Evolutionary conservation across 2,113 vertebrate genomes (phyloP).

Genomic region (Riparia riparia): DNA sequence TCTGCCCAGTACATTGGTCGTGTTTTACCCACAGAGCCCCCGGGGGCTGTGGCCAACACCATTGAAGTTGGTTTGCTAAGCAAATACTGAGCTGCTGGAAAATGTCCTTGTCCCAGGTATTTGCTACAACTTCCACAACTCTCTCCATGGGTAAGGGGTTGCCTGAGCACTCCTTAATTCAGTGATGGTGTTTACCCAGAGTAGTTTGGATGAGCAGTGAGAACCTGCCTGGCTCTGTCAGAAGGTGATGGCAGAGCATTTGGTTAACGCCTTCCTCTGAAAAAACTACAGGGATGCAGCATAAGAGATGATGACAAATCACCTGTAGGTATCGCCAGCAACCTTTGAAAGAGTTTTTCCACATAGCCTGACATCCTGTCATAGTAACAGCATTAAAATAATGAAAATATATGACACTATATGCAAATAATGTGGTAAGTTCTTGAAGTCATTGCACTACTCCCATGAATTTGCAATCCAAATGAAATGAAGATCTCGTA

Average conservation of each 20-base stretch:
- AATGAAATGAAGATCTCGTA: neutral
- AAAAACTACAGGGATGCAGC: neutral
- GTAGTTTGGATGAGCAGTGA: neutral
- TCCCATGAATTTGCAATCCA: neutral
- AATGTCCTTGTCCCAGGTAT: neutral
- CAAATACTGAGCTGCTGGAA: neutral
- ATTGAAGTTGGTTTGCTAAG: neutral
- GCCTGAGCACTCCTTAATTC: neutral
- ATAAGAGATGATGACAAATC: neutral
- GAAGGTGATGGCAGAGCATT: neutral
- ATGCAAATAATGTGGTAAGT: neutral
- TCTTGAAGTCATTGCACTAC: neutral
- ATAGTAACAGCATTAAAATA: neutral
- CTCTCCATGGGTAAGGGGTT: neutral
- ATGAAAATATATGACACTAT: neutral
- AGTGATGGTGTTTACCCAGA: neutral
- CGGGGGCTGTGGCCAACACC: neutral
- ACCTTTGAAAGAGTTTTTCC: neutral
- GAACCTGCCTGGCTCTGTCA: neutral
- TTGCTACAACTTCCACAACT: neutral
- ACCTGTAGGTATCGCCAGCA: neutral
- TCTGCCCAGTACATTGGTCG: neutral
- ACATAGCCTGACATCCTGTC: neutral
- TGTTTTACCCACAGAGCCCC: neutral
- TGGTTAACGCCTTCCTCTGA: neutral